Base-by-base conservation (phyloP, 2,797 vertebrate species). In the Galago senegalensis region DNA sequence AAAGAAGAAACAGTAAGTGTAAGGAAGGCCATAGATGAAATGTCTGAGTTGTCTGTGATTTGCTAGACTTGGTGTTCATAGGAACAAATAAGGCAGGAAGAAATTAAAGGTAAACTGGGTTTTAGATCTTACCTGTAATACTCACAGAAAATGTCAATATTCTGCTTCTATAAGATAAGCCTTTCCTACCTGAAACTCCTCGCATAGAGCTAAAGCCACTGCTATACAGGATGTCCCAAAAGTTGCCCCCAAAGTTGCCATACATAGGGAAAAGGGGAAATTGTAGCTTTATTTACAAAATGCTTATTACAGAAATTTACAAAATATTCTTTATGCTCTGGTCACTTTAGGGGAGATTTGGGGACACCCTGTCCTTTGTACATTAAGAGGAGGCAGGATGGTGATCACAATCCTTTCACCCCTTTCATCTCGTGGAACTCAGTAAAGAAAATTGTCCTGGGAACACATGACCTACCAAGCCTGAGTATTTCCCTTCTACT, bases 391-490 rank as follows among this genome's bases (percentile, higher is more conserved):
- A 25, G 43, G 16, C 7, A 37, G 17, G 76, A 75, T 56, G 3
- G 7, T 60, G 7, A 25, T n/a, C 49, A 84, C 17, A 23, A 46
- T 83, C 29, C 12, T 46, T 56, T 85, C 70, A 31, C 46, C 3
- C 53, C 3, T 76, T 91, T 91, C n/a, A 86, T 89, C 73, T 96
- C 49, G 79, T 29, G 40, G 56, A 91, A 89, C 11, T 75, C 58
- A 83, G 27, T 58, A 31, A 91, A 79, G 37, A 90, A 85, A 81
- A 73, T 79, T 72, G 65, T 92, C 53, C 18, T 86, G 13, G 83
- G 40, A 91, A 70, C 2, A 34, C 25, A 81, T 63, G 56, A 29
- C 9, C 43, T 82, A 58, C 7, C 23, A 76, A 91, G 13, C 20
- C 63, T 90, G 31, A 89, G 75, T 37, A 86, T 40, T 60, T 69